Percentiles rank a stretch among this genome's conserved stretches.
phyloP scores from a whole-genome alignment of 2,113 vertebrate genomes.

The Spilogale gracilis region DNA sequence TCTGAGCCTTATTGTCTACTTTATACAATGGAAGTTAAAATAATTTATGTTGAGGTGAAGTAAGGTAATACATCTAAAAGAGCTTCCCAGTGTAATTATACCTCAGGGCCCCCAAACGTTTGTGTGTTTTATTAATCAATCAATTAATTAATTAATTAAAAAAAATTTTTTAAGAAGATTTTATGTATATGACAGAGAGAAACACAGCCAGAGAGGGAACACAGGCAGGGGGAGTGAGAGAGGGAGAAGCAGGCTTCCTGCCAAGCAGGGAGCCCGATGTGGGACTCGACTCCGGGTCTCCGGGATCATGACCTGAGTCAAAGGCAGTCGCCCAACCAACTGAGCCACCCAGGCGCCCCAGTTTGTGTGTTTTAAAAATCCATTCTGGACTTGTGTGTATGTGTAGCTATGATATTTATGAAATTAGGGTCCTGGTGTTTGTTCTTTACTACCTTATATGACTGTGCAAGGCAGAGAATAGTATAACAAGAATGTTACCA shows the following conservation, averaged over 20 bases:
- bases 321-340: too few species aligned
- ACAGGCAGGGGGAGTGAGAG: too few species aligned
- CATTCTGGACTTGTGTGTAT: background rate
- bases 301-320: too few species aligned
- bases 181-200: too few species aligned
- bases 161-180: too few species aligned
- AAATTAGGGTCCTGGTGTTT: background rate
- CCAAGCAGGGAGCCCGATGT: too few species aligned
- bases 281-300: too few species aligned
- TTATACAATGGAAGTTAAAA: background rate
- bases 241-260: too few species aligned
- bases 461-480: background rate
- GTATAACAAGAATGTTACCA: background rate
- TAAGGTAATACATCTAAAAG: background rate
- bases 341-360: too few species aligned
- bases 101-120: background rate
- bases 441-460: background rate
- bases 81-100: background rate
- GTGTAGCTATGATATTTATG: background rate
- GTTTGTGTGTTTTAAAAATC: constrained; percentile 5
- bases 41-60: background rate
- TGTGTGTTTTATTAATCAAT: background rate
- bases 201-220: too few species aligned
- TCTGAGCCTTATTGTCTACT: background rate
- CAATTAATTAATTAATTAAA: too few species aligned